Conservation (phyloP, 2,113 vertebrate genomes). For the Oreochromis niloticus region DNA sequence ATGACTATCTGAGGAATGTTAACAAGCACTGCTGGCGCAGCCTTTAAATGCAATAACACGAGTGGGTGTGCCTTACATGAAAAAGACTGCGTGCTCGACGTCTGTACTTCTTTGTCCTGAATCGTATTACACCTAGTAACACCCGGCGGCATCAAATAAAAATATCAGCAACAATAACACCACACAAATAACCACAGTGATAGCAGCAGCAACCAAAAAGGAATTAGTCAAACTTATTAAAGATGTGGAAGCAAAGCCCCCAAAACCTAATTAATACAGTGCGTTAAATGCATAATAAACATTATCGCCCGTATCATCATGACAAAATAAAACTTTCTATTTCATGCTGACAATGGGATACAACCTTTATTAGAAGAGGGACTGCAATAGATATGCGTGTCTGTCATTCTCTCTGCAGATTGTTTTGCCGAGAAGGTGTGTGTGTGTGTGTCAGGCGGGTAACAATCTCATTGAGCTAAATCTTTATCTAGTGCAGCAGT, state of each 20-base stretch:
- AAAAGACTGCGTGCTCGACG: not conserved
- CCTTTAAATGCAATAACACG: not conserved
- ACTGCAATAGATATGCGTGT: not conserved
- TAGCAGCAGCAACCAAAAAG: not conserved
- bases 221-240: slow-evolving; percentile 34
- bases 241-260: slow-evolving; percentile 26
- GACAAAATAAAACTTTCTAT: slow-evolving; percentile 1
- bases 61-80: not conserved
- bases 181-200: slow-evolving; percentile 8
- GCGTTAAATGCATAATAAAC: slow-evolving; percentile 28
- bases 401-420: slow-evolving; percentile 8
- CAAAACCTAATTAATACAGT: slow-evolving; percentile 7
- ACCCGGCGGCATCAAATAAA: slow-evolving; percentile 17
- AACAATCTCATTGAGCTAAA: slow-evolving; percentile 26
- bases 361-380: slow-evolving; percentile 38
- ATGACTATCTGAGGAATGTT: not conserved
- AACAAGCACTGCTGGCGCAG: not conserved
- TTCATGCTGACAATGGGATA: slow-evolving; percentile 21
- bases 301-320: slow-evolving; percentile 10
- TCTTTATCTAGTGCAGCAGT: slow-evolving; percentile 35
- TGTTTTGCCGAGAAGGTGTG: not conserved
- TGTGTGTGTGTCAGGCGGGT: not conserved
- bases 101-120: not conserved
- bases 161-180: not conserved
- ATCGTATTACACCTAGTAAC: not conserved